Conservation (phyloP, 2,113 vertebrate genomes). For the Erythrocercus mccallii region DNA sequence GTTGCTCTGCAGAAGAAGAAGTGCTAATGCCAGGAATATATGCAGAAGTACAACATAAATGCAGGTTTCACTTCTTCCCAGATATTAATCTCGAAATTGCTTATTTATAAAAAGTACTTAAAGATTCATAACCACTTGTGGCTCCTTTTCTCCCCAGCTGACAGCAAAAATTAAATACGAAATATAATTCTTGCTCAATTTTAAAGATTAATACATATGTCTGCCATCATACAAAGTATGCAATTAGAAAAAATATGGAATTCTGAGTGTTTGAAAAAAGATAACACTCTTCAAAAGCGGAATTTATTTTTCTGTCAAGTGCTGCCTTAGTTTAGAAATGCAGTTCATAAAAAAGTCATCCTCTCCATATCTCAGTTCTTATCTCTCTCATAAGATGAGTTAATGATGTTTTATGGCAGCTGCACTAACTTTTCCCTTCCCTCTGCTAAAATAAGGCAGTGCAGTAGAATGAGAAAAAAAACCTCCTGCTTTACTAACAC, state of each 20-base stretch:
- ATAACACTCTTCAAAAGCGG: background rate
- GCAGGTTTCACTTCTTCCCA: background rate
- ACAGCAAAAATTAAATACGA: background rate
- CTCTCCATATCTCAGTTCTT: background rate
- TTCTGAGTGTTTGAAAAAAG: background rate
- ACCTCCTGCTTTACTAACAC: background rate
- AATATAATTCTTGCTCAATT: background rate
- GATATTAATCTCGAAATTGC: background rate
- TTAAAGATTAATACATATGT: background rate
- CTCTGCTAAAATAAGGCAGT: background rate
- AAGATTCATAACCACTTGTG: background rate
- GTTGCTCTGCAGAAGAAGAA: background rate
- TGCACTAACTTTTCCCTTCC: background rate
- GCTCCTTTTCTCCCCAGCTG: background rate
- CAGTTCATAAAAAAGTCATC: background rate
- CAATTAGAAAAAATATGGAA: background rate
- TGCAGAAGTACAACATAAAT: background rate
- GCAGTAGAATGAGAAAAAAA: background rate
- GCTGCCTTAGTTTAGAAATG: background rate
- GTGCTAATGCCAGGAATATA: background rate
- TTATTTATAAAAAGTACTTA: constrained; percentile 7
- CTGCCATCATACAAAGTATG: background rate
- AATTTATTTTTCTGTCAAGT: background rate
- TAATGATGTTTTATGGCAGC: background rate
- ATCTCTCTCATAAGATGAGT: background rate